phyloP scores from a whole-genome alignment of 2,113 vertebrate species.

The Tringa solitaria region DNA sequence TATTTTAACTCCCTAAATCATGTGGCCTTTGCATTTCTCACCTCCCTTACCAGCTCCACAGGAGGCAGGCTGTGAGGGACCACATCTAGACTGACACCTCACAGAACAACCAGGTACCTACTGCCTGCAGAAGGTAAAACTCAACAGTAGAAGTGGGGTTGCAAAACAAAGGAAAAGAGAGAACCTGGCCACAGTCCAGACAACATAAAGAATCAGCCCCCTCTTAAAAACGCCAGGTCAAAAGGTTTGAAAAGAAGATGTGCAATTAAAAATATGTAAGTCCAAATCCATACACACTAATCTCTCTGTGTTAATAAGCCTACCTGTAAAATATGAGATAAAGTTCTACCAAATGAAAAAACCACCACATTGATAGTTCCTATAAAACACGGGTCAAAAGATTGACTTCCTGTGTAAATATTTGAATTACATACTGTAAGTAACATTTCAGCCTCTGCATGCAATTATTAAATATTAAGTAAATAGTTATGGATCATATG shows the following conservation, averaged over 20 bases:
- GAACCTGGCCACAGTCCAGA: neutral
- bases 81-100: neutral
- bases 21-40: neutral
- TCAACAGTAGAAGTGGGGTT: neutral
- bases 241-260: neutral
- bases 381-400: conserved; percentile 53
- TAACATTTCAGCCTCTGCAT: conserved; percentile 52
- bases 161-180: neutral
- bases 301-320: neutral
- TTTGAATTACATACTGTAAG: conserved; percentile 48
- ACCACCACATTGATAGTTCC: conserved; percentile 28
- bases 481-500: conserved; percentile 61
- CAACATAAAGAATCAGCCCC: neutral
- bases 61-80: neutral
- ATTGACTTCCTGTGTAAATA: conserved; percentile 55
- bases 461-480: conserved; percentile 64
- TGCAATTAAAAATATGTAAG: neutral
- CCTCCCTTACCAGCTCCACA: neutral
- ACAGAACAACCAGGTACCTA: neutral
- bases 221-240: neutral
- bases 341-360: conserved; percentile 24
- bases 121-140: neutral
- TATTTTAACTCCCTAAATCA: neutral
- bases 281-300: neutral
- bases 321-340: neutral